Conservation (phyloP, 1,140 invertebrate species). For the Trichoplusia ni region DNA sequence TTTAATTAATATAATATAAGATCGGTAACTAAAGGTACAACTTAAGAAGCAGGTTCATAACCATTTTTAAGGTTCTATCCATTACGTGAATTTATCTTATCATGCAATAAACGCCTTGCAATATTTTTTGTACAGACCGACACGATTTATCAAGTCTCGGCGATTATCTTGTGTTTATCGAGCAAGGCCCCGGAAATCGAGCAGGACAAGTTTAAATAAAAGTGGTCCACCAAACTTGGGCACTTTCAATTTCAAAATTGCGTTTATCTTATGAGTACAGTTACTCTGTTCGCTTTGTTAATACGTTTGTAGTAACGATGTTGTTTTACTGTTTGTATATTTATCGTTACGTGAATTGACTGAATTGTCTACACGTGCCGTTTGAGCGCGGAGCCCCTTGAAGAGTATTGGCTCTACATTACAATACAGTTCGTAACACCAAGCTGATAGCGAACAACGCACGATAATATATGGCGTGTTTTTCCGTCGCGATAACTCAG, state of each 20-base stretch:
- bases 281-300: not conserved
- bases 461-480: conserved; percentile 74
- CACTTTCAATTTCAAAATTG: conserved; percentile 44
- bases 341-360: not conserved
- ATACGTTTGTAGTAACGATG: not conserved
- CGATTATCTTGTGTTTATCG: not conserved
- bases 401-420: conserved; percentile 1
- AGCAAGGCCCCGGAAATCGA: conserved; percentile 25
- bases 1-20: too few species aligned
- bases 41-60: not conserved
- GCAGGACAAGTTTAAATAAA: conserved; percentile 40
- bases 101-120: not conserved
- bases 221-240: conserved; percentile 38
- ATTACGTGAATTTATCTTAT: conserved; percentile 11
- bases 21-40: too few species aligned
- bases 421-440: conserved; percentile 36
- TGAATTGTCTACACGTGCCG: not conserved
- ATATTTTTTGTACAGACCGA: not conserved
- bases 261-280: conserved; percentile 23
- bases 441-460: conserved; percentile 70
- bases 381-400: conserved; percentile 16
- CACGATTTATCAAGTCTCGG: not conserved
- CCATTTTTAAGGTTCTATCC: not conserved
- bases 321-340: not conserved
- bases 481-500: conserved; percentile 71